Percentiles rank a stretch among this genome's conserved stretches.
Conservation (phyloP, 1,140 invertebrate species). For the Tetramorium simillimum region DNA sequence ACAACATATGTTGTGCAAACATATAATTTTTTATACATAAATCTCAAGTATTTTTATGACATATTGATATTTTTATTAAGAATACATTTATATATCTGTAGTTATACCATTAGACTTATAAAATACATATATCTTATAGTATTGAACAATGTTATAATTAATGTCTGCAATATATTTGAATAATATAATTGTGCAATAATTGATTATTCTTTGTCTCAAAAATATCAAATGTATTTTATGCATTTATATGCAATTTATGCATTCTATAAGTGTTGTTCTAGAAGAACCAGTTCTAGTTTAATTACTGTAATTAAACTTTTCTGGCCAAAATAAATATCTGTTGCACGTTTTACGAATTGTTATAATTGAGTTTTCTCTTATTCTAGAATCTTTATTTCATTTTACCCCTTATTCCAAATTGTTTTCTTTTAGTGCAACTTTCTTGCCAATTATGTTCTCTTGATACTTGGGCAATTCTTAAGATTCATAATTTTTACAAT, state of each 20-base stretch:
- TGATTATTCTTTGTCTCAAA: not conserved
- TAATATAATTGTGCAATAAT: not conserved
- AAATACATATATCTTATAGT: not conserved
- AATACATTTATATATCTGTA: constrained; percentile 10
- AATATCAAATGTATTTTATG: not conserved
- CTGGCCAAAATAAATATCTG: not conserved
- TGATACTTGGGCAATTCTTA: not conserved
- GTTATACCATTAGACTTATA: not conserved
- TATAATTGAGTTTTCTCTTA: not conserved
- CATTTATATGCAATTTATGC: not conserved
- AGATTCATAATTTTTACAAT: not conserved
- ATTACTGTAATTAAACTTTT: constrained; percentile 9
- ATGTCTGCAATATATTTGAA: not conserved
- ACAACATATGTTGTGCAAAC: not conserved
- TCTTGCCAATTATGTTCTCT: not conserved
- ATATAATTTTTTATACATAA: constrained; percentile 26
- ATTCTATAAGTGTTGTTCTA: constrained; percentile 11
- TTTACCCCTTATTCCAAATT: not conserved
- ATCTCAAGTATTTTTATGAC: constrained; percentile 13
- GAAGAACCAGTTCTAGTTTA: not conserved
- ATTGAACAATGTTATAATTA: constrained; percentile 15
- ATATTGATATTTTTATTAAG: constrained; percentile 52
- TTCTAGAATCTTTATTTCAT: not conserved
- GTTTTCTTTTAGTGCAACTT: not conserved
- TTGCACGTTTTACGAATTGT: not conserved